phyloP scores from a whole-genome alignment of 2,888 invertebrate genomes.

The Sinhomidia bicolor region DNA sequence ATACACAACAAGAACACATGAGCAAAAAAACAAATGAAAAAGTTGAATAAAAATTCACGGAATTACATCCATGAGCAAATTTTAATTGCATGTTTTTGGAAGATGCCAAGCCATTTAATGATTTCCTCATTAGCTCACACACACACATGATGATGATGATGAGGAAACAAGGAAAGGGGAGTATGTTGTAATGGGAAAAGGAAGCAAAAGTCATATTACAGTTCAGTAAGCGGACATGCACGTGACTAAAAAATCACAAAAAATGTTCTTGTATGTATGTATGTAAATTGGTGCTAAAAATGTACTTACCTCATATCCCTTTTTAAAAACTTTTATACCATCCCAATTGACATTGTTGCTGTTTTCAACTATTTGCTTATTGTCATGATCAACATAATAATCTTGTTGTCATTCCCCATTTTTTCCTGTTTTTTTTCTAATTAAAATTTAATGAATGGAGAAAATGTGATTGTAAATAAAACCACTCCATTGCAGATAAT shows the following conservation, averaged over 20 bases:
- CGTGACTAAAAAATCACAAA: too few relatives aligned
- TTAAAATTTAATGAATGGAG: slow-evolving; percentile 28
- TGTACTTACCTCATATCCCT: background rate
- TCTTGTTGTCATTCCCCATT: background rate
- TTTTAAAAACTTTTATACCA: background rate
- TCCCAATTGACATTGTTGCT: background rate
- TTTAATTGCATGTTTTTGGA: slow-evolving; percentile 54
- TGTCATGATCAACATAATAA: too few relatives aligned
- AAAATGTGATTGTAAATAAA: too few relatives aligned
- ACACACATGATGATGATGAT: background rate
- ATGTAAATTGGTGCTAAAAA: too few relatives aligned
- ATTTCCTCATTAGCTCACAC: slow-evolving; percentile 25
- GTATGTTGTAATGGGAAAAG: background rate
- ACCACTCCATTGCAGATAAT: too few relatives aligned
- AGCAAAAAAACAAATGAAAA: too few relatives aligned
- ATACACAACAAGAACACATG: background rate
- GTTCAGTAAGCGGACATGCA: background rate
- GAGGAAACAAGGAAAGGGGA: slow-evolving; percentile 8
- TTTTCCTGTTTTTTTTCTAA: background rate
- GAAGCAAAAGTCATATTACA: too few relatives aligned
- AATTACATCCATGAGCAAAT: slow-evolving; percentile 53
- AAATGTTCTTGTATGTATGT: too few relatives aligned
- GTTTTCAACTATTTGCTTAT: too few relatives aligned
- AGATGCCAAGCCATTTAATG: slow-evolving; percentile 24
- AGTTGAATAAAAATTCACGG: too few relatives aligned